Conservation (phyloP, 1,140 invertebrate genomes). For the Acromyrmex echinatior region DNA sequence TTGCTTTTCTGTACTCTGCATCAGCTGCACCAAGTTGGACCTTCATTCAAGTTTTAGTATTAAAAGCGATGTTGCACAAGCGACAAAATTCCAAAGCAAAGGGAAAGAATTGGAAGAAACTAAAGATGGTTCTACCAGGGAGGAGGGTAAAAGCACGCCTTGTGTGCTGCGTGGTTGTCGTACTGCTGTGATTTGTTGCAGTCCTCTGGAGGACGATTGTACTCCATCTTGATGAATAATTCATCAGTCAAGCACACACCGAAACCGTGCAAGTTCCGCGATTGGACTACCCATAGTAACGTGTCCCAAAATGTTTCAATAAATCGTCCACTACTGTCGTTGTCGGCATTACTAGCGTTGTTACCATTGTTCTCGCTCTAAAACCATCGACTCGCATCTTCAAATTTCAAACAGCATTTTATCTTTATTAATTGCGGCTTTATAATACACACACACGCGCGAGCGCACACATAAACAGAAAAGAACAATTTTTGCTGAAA, state of each 20-base stretch:
- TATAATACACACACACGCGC: neutral
- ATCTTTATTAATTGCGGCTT: slow-evolving; percentile 25
- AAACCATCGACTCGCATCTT: slow-evolving; percentile 13
- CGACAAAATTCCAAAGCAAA: neutral
- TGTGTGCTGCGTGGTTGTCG: slow-evolving; percentile 52
- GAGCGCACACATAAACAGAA: too few relatives aligned
- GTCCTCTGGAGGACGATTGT: slow-evolving; percentile 59
- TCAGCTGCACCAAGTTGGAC: neutral
- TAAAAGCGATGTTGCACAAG: slow-evolving; percentile 7
- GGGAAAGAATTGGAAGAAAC: slow-evolving; percentile 38
- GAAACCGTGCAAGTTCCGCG: slow-evolving; percentile 64
- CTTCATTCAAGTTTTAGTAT: neutral
- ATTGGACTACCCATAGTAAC: slow-evolving; percentile 62
- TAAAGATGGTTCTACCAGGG: slow-evolving; percentile 5
- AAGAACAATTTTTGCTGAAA: too few relatives aligned
- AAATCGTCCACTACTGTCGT: slow-evolving; percentile 61
- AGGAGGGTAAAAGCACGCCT: neutral
- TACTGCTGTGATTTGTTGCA: slow-evolving; percentile 65
- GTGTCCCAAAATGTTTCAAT: slow-evolving; percentile 64
- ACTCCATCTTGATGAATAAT: slow-evolving; percentile 70
- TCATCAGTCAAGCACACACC: slow-evolving; percentile 65
- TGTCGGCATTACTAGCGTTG: slow-evolving; percentile 23
- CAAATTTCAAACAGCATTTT: slow-evolving; percentile 43
- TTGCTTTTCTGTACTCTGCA: neutral
- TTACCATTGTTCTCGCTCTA: slow-evolving; percentile 65